phyloP scores from a whole-genome alignment of 2,888 invertebrate genomes.

The Laothoe populi region DNA sequence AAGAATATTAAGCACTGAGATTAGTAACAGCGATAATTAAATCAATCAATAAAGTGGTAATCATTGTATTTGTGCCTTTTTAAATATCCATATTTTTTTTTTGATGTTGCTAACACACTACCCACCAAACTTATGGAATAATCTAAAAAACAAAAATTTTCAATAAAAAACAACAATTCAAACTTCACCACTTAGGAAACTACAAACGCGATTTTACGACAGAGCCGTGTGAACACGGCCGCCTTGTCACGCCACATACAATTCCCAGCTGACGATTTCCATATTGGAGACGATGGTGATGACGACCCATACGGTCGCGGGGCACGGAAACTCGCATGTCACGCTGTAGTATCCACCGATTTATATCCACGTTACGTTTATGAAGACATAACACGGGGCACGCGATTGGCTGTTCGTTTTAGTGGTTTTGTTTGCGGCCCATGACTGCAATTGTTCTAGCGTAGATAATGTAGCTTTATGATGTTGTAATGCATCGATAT shows the following conservation, averaged over 20 bases:
- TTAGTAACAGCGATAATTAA: no score
- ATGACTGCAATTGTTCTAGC: background rate
- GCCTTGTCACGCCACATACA: background rate
- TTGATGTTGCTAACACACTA: no score
- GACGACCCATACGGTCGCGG: slow-evolving; percentile 27
- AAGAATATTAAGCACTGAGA: no score
- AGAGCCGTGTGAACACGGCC: slow-evolving; percentile 2
- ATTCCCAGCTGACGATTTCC: slow-evolving; percentile 17
- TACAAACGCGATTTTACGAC: background rate
- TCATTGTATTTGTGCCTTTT: no score
- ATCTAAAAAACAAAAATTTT: no score
- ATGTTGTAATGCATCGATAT: background rate
- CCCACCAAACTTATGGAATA: no score
- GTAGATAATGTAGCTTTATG: background rate
- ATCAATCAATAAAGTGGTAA: no score
- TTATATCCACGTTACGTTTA: slow-evolving; percentile 18
- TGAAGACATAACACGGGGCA: slow-evolving; percentile 10
- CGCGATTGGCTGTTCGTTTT: slow-evolving; percentile 2
- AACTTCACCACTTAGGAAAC: background rate
- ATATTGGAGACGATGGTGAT: slow-evolving; percentile 5
- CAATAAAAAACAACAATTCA: no score
- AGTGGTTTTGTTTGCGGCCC: background rate
- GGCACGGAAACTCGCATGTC: slow-evolving; percentile 43
- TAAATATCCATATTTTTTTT: no score
- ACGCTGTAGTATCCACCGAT: slow-evolving; percentile 25